Evolutionary conservation across 1,140 invertebrate genomes (phyloP).

Genomic region (Maconellicoccus hirsutus): DNA sequence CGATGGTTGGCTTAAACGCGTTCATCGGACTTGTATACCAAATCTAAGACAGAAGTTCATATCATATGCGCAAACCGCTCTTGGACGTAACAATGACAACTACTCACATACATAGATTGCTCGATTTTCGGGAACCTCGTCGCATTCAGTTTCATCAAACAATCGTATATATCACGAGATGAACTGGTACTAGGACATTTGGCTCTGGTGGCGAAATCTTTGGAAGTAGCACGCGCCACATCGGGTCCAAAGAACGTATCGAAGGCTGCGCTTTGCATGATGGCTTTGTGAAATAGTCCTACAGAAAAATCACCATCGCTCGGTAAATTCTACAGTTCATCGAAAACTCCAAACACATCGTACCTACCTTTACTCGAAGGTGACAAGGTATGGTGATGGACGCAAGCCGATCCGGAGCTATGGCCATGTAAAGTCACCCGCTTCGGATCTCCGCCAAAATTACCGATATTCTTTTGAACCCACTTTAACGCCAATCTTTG

Average conservation of each 20-base stretch:
- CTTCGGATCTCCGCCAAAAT: conserved; percentile 28
- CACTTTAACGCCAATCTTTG: conserved; percentile 27
- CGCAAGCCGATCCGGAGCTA: conserved; percentile 26
- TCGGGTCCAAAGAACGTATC: background rate
- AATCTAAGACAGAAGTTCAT: background rate
- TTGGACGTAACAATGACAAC: background rate
- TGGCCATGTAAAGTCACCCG: conserved; percentile 27
- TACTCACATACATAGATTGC: background rate
- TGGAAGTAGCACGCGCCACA: background rate
- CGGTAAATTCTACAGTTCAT: too few relatives aligned
- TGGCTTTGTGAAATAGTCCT: conserved; percentile 35
- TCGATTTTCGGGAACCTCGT: background rate
- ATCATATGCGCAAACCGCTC: too few relatives aligned
- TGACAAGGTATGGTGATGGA: conserved; percentile 27
- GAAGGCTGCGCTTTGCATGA: conserved; percentile 42
- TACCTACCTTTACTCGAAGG: conserved; percentile 35
- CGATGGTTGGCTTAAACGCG: background rate
- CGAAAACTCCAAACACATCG: too few relatives aligned
- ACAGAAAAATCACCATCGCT: too few relatives aligned
- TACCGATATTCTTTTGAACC: conserved; percentile 28
- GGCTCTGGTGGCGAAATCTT: conserved; percentile 17
- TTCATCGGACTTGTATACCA: background rate
- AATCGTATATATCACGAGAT: background rate
- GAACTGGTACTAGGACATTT: background rate
- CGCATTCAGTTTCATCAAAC: conserved; percentile 14